Evolutionary conservation across 2,888 invertebrate species (phyloP).

Genomic region (Lasioglossum vierecki): DNA sequence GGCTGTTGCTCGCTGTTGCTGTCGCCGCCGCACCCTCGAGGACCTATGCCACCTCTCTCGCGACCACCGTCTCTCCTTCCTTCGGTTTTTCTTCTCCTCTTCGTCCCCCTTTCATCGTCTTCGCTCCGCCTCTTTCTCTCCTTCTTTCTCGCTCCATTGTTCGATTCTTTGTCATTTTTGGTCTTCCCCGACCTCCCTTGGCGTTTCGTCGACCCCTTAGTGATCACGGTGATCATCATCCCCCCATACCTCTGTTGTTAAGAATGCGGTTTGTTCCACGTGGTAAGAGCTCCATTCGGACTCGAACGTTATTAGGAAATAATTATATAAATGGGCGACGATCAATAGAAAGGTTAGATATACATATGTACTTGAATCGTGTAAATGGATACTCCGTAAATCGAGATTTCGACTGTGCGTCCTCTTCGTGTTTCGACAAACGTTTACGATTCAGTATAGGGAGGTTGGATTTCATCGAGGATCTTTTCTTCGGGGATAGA

Average conservation of each 20-base stretch:
- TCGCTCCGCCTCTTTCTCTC: conserved; percentile 20
- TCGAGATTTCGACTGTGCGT: background rate
- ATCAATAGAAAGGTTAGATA: background rate
- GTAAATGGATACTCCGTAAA: background rate
- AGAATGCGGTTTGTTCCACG: background rate
- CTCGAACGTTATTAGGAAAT: background rate
- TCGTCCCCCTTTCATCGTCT: conserved; percentile 38
- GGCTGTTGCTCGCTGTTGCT: conserved; percentile 75
- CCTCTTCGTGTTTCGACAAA: background rate
- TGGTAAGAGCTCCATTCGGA: no score
- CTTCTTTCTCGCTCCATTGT: conserved; percentile 9
- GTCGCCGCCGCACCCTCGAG: conserved; percentile 57
- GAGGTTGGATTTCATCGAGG: conserved; percentile 3
- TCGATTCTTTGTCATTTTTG: background rate
- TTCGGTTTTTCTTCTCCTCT: conserved; percentile 30
- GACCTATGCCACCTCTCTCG: conserved; percentile 16
- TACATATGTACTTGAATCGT: background rate
- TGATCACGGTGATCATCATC: background rate
- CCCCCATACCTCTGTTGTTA: background rate
- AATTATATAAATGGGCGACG: no score
- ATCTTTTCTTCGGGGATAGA: background rate
- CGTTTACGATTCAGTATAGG: background rate
- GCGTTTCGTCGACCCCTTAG: background rate
- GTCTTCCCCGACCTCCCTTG: background rate
- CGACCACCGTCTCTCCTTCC: conserved; percentile 2